phyloP scores from a whole-genome alignment of 2,113 vertebrate genomes.

The Malurus elegans region DNA sequence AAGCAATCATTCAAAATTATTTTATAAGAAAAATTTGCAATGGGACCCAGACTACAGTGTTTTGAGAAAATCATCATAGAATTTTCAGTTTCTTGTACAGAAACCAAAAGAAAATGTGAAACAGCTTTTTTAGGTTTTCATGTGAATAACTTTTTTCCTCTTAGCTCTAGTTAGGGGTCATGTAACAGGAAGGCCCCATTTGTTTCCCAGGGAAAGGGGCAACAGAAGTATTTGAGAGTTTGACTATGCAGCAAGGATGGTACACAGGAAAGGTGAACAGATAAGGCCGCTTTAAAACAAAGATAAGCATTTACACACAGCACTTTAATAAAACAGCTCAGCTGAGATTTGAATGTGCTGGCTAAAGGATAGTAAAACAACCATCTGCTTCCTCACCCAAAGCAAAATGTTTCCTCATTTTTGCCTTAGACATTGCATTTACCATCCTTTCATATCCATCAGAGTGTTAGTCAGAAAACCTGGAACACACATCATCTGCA shows the following conservation, averaged over 20 bases:
- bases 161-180: background rate
- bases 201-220: background rate
- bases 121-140: background rate
- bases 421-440: background rate
- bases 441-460: background rate
- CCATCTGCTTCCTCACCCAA: background rate
- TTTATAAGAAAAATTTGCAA: background rate
- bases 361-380: background rate
- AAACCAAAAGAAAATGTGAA: background rate
- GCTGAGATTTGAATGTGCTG: background rate
- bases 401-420: background rate
- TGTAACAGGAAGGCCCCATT: background rate
- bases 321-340: background rate
- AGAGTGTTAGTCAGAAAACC: background rate
- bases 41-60: background rate
- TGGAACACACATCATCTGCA: background rate
- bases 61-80: background rate
- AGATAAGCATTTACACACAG: background rate
- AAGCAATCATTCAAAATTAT: fast-evolving
- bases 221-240: background rate
- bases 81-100: background rate
- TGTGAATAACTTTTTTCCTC: background rate
- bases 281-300: background rate
- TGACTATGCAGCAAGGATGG: background rate
- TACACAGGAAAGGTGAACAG: background rate